Conservation (phyloP, 2,113 vertebrate species). For the Zapornia atra region DNA sequence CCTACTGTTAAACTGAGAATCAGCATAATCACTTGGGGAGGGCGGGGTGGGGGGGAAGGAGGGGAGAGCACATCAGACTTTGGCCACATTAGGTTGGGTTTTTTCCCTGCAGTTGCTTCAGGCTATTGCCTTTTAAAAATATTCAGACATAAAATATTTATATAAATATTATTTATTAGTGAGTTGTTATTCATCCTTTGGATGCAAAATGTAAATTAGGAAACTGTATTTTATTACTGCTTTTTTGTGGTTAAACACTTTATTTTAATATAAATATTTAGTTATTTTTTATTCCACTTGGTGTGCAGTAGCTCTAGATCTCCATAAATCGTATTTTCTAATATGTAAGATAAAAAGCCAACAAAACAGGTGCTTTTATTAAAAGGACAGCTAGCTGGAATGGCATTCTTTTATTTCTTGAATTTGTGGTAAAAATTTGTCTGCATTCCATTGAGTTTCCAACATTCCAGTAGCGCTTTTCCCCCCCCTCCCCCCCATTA, state of each 20-base stretch:
- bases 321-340: constrained; percentile 66
- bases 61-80: constrained; percentile 42
- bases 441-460: constrained; percentile 75
- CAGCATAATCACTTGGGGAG: background rate
- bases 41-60: background rate
- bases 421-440: constrained; percentile 54
- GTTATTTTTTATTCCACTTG: constrained; percentile 78
- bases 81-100: constrained; percentile 57
- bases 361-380: constrained; percentile 72
- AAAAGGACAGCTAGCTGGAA: constrained; percentile 69
- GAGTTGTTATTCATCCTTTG: constrained; percentile 83
- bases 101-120: constrained; percentile 69
- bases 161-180: constrained; percentile 88
- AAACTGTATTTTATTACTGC: constrained; percentile 85
- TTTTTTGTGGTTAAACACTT: constrained; percentile 85
- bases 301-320: constrained; percentile 70
- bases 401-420: constrained; percentile 45
- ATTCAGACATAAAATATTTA: constrained; percentile 80
- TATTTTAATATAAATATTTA: constrained; percentile 83
- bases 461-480: constrained; percentile 72
- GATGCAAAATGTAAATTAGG: constrained; percentile 85
- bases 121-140: constrained; percentile 76
- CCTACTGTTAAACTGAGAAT: constrained; percentile 34
- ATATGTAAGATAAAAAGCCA: constrained; percentile 45
- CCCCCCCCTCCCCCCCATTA: background rate